Evolutionary conservation across 2,888 invertebrate genomes (phyloP).

Genomic region (Ophion ventricosus): DNA sequence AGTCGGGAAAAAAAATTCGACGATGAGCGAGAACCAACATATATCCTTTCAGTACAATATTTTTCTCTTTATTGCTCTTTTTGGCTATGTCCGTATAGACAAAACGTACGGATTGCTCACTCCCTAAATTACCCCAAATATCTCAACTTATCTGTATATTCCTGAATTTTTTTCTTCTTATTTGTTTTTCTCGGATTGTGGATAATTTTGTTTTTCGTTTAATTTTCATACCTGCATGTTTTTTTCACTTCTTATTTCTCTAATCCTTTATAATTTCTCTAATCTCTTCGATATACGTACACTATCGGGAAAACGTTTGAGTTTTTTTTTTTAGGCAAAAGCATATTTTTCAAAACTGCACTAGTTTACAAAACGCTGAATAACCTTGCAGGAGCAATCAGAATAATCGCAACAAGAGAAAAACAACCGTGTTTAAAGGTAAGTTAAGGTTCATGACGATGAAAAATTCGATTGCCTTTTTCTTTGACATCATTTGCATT

Average conservation of each 20-base stretch:
- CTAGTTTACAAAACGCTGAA: too few relatives aligned
- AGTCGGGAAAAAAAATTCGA: conserved; percentile 25
- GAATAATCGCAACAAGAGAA: too few relatives aligned
- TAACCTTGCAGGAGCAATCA: too few relatives aligned
- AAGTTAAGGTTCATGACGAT: too few relatives aligned
- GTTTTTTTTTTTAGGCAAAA: too few relatives aligned
- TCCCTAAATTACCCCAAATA: conserved; percentile 7
- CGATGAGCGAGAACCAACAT: conserved; percentile 20
- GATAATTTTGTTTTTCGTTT: background rate
- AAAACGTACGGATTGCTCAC: background rate
- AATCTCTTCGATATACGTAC: too few relatives aligned
- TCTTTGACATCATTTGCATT: too few relatives aligned
- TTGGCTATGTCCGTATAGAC: conserved; percentile 16
- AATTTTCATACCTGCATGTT: background rate
- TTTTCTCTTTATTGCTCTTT: conserved; percentile 60
- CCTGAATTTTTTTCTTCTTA: background rate
- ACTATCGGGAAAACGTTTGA: too few relatives aligned
- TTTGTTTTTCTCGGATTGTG: background rate
- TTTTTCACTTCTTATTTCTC: background rate
- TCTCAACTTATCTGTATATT: background rate
- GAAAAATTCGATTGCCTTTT: too few relatives aligned
- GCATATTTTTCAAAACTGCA: too few relatives aligned
- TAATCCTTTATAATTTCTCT: too few relatives aligned
- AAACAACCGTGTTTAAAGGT: too few relatives aligned
- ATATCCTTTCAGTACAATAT: conserved; percentile 45